Evolutionary conservation across 2,113 vertebrate species (phyloP).

Genomic region (Anarrhichthys ocellatus): DNA sequence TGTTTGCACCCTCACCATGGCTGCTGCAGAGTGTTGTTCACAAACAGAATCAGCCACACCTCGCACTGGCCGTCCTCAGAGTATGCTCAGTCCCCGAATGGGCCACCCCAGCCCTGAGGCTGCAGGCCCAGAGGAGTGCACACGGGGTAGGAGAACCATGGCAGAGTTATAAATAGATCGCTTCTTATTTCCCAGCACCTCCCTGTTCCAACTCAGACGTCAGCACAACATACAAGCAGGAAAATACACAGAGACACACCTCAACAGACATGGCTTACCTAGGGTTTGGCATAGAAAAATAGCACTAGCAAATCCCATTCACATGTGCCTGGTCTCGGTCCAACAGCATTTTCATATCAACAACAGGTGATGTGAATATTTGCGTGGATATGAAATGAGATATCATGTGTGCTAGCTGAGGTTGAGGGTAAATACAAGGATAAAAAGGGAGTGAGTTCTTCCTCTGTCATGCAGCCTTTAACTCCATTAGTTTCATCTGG

Average conservation of each 20-base stretch:
- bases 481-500: conserved; percentile 13
- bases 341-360: conserved; percentile 15
- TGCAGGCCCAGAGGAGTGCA: conserved; percentile 51
- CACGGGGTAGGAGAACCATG: conserved; percentile 64
- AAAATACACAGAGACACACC: conserved; percentile 67
- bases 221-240: conserved; percentile 48
- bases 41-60: conserved; percentile 63
- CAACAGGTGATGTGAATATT: conserved; percentile 4
- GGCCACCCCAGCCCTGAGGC: conserved; percentile 39
- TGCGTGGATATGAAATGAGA: conserved; percentile 29
- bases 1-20: conserved; percentile 52
- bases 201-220: conserved; percentile 69
- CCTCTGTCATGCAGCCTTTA: conserved; percentile 1
- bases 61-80: conserved; percentile 42
- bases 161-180: conserved; percentile 74
- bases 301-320: conserved; percentile 30
- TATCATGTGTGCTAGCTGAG: not conserved
- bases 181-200: conserved; percentile 65
- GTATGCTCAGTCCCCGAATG: conserved; percentile 35
- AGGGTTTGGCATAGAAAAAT: conserved; percentile 22
- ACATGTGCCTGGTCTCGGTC: conserved; percentile 20
- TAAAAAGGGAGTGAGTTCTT: not conserved
- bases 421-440: conserved; percentile 1
- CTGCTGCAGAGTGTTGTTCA: conserved; percentile 50
- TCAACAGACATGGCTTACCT: conserved; percentile 35